These are phyloP conservation scores for Psammodynastes pulverulentus DNA, from an alignment of 2,113 vertebrate species.

Conservation along the genomic window DNA sequence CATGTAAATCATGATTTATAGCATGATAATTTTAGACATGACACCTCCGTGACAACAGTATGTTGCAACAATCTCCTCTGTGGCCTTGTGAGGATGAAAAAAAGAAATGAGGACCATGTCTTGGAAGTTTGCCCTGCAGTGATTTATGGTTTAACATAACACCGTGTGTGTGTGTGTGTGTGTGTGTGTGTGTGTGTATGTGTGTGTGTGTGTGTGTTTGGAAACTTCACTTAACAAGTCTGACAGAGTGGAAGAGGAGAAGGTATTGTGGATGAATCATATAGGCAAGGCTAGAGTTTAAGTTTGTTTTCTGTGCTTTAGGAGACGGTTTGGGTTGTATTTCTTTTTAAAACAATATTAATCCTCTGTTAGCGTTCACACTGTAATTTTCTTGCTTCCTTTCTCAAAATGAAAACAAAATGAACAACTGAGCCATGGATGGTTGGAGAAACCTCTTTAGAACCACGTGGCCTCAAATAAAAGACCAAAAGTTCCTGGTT, in stretches of 20 bases:
- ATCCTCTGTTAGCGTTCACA: background rate
- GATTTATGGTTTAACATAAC: background rate
- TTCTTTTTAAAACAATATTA: background rate
- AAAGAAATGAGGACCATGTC: background rate
- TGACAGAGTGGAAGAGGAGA: background rate
- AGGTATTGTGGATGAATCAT: background rate
- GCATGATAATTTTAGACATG: background rate
- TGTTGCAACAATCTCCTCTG: background rate
- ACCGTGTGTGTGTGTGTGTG: background rate
- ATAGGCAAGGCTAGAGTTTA: background rate
- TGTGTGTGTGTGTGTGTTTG: background rate
- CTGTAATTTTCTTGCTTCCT: background rate
- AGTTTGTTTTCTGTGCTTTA: background rate
- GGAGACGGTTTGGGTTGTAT: background rate
- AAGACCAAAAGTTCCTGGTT: background rate
- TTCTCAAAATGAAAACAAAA: background rate
- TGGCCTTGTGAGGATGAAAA: background rate
- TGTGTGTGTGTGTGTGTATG: too few species aligned
- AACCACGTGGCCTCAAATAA: background rate
- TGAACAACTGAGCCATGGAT: background rate
- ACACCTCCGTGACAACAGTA: background rate
- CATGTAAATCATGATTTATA: background rate
- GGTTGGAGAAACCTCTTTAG: background rate
- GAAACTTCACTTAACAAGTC: background rate
- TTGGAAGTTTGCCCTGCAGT: background rate